Base-by-base conservation (phyloP, 2,888 invertebrate species). In the Prosopocoilus inquinatus region DNA sequence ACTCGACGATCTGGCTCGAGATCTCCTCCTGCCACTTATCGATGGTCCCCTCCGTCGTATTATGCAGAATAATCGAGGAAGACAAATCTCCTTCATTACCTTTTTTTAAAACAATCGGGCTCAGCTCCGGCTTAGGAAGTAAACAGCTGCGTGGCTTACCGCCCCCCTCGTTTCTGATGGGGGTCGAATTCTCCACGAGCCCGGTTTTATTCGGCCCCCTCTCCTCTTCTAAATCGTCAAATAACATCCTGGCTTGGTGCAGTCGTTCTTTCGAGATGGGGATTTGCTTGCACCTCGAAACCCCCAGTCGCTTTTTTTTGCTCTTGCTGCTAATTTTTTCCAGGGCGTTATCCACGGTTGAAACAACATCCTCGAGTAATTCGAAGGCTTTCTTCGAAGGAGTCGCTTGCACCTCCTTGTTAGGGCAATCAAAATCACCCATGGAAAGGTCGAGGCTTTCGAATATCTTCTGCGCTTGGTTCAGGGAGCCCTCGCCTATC, bases 401-500 rank as follows among this genome's bases (percentile, higher is more conserved):
- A 8, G 9, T 56, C 9, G 11, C 35, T 9, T 43, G 48, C 9
- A 52, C 15, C 32, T 16, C 15, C 11, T 12, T 32, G 34, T 9
- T 47, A 20, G 7, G n/a, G 41, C 41, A 41, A 8, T 49, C 46
- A 20, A 48, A 56, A 56, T 56, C 56, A 4, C 56, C 56, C 52
- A 48, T 53, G 32, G 51, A 52, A 12, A 56, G 45, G 44, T 48
- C 38, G 2, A 9, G 15, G 16, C 13, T 41, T 28, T 56, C 64
- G 58, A 78, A 67, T 73, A 64, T 9, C 11, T 55, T 51, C 38
- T 53, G 60, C 58, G 53, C 61, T 35, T 59, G 61, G 33, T 54
- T 38, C 56, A 80, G 77, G 64, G 79, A 77, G 67, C 78, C 76
- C 3, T 78, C 77, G 35, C 75, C 67, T 16, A 64, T 49, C 11